Percentiles rank a stretch among this genome's conserved stretches.
Conservation (phyloP, 2,888 invertebrate species). For the Crepidodera aurea region DNA sequence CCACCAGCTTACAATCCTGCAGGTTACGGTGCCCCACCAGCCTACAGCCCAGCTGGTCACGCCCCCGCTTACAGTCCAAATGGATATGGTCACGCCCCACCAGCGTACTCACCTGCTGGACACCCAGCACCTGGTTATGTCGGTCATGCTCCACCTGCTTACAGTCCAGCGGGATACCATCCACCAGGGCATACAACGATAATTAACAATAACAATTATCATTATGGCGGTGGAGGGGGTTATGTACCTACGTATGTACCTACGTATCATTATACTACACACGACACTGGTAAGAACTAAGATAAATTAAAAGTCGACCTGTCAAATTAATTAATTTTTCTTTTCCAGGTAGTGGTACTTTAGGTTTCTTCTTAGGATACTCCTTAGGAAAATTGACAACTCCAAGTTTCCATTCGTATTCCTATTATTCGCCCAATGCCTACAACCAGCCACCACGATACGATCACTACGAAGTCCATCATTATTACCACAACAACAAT, state of each 20-base stretch:
- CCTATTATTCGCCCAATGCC: conserved; percentile 39
- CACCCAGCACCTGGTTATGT: conserved; percentile 28
- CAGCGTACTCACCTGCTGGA: conserved; percentile 40
- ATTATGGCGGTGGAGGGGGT: conserved; percentile 41
- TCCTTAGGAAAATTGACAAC: conserved; percentile 50
- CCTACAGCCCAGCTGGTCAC: conserved; percentile 35
- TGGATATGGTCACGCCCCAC: conserved; percentile 44
- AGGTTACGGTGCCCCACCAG: conserved; percentile 45
- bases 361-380: conserved; percentile 55
- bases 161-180: conserved; percentile 28
- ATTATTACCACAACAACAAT: conserved; percentile 56
- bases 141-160: conserved; percentile 30
- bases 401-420: conserved; percentile 49
- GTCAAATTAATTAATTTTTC: not conserved
- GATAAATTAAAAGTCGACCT: too few species aligned
- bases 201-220: conserved; percentile 49
- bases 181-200: conserved; percentile 43
- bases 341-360: conserved; percentile 47
- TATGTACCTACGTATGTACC: conserved; percentile 38
- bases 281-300: conserved; percentile 44
- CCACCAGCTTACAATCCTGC: conserved; percentile 45
- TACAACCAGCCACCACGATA: conserved; percentile 50
- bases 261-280: conserved; percentile 47
- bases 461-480: conserved; percentile 56
- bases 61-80: conserved; percentile 37